Evolutionary conservation across 2,888 invertebrate genomes (phyloP), one percentile per base, ranked within the genome.

Genomic region (Ophonus ardosiacus): DNA sequence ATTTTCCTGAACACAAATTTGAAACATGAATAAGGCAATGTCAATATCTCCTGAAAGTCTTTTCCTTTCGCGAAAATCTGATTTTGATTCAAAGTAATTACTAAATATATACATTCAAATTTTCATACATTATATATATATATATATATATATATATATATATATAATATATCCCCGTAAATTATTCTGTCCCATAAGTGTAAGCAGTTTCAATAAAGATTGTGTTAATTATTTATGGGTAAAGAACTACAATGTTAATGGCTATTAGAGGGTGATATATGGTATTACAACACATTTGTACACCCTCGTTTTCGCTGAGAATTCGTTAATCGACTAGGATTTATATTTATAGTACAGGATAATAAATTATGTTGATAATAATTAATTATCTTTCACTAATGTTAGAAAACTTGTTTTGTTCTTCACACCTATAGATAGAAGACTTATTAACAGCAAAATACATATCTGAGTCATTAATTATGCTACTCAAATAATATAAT

Each of bases 191-290:
- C 7, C 17, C 17, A 17, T 61, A 61, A 17, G 8, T 61, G 59
- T 61, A 61, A 51, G 43, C 43, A 51, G 18, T 61, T 61, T 61
- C 59, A 61, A 61, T 61, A 17, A 61, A 61, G 59, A 61, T 56
- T 17, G 17, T 17, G 59, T 15, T 61, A 61, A 61, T 17, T 61
- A 18, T 18, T 61, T 18, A 15, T 18, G 18, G 59, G 18, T 61
- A 61, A 17, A 61, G 59, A 61, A 61, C 0, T 18, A 61, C 59
- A 61, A 61, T 61, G 59, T 61, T 8, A 61, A 61, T 18, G 59
- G 59, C 59, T 18, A 17, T 61, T 61, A 6, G 59, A 7, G 15
- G 17, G 59, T 61, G 59, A 61, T 61, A 7, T 17, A 61, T 61
- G 8, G 59, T 17, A 15, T 8, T 61, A 18, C 7, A 61, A 61